Base-by-base conservation (phyloP, 2,797 vertebrate genomes). In the Enteromius trimaculatus region DNA sequence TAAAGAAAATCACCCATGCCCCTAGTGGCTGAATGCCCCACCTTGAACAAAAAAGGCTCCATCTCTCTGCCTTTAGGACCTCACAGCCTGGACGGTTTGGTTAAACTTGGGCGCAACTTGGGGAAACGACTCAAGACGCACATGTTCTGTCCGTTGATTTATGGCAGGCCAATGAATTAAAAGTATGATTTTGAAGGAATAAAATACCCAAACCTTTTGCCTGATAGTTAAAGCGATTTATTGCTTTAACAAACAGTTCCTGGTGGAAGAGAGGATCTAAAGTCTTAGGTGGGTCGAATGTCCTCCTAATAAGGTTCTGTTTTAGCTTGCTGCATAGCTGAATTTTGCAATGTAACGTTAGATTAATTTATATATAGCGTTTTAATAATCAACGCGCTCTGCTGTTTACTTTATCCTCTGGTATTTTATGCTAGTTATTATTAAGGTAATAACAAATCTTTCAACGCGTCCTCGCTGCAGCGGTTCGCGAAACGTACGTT, bases 61-160 rank as follows among this genome's bases (percentile, higher is more conserved):
- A 42, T 21, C 3, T 29, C 78, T 76, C 81, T 84, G 47, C 58
- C 84, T 87, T 85, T 86, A 89, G 87, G 88, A 91, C 85, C 88
- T 68, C 26, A 86, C 51, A 26, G 88, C 6, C 37, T 29, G 34
- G 19, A 72, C 64, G 71, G 75, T 34, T 76, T 58, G 47, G 84
- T 66, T 86, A 84, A 91, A 91, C 90, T 91, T 88, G 77, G 85
- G 85, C 79, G 75, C 86, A 88, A 89, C 86, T 88, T 85, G 80
- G 81, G 74, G 42, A 84, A 86, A 79, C 87, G 82, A 80, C 77
- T 80, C 31, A 90, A 88, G 89, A 88, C 77, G 85, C 88, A 86
- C 86, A 87, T 90, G 89, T 85, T 86, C 81, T 84, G 87, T 92
- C 88, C 90, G 13, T 68, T 62, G 9, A 75, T 86, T 77, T 77